These are phyloP conservation scores for Caenorhabditis briggsae DNA, from an alignment of 1,140 invertebrate species.

Conservation along the genomic window DNA sequence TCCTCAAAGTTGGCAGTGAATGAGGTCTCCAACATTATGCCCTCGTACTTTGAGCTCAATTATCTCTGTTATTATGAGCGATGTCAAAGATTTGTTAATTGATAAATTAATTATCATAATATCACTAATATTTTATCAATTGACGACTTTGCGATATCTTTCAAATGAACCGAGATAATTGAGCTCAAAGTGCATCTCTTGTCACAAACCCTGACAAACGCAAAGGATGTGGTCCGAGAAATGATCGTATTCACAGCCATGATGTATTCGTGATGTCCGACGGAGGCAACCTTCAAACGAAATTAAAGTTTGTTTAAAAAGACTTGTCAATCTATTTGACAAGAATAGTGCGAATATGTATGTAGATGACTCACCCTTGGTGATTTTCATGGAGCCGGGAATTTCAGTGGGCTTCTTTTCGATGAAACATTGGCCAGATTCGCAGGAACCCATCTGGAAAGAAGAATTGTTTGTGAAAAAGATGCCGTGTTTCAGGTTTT, in stretches of 20 bases:
- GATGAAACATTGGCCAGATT: constrained; percentile 74
- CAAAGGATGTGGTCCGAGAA: constrained; percentile 71
- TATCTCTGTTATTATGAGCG: neutral
- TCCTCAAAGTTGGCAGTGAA: too few species aligned
- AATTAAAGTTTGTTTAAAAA: neutral
- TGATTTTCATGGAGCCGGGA: constrained; percentile 69
- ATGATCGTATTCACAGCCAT: constrained; percentile 75
- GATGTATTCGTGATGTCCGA: constrained; percentile 66
- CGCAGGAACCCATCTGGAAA: constrained; percentile 74
- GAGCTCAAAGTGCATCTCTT: too few species aligned
- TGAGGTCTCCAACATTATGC: too few species aligned
- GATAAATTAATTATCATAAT: too few species aligned
- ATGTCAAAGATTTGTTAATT: neutral
- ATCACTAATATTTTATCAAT: too few species aligned
- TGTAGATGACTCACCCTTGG: constrained; percentile 66
- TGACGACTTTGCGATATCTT: too few species aligned
- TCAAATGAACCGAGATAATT: too few species aligned
- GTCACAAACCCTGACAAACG: constrained; percentile 68
- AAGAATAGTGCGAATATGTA: neutral
- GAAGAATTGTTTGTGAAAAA: too few species aligned
- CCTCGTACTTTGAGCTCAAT: too few species aligned
- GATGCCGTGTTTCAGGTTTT: too few species aligned
- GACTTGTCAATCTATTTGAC: neutral
- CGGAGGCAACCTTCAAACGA: constrained; percentile 69
- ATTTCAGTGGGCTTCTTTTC: constrained; percentile 73